Evolutionary conservation across 2,113 vertebrate species (phyloP), one percentile per base, ranked within the genome.

Genomic region (Anarrhichthys ocellatus): DNA sequence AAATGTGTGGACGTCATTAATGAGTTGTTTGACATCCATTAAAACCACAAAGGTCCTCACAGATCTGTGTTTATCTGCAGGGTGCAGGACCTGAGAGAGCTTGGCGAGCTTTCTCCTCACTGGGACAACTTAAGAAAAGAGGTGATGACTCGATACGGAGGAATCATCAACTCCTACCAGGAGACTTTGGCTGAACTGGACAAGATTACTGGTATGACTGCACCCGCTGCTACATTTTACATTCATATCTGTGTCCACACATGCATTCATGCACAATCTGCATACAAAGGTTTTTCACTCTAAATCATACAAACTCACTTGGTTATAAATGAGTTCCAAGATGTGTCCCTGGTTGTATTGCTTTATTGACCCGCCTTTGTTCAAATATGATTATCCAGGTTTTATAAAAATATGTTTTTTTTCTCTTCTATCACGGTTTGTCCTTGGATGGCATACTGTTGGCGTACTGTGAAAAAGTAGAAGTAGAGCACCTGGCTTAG

Each of bases 51-150:
- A 44, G 17, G 38, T 79, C 34, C 6, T 85, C 18, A 82, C n/a
- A 22, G 18, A 36, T 78, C 5, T 87, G 50, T 89, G 34, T 87
- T 86, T 77, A 4, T 89, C 38, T 85, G 27, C 24, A 99, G 98
- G 96, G 96, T 98, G 90, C 96, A 99, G 87, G 97, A 98, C 56
- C 95, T 99, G 73, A 97, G 96, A 82, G 97, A 99, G 76, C 92
- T 99, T 73, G 98, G 98, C 14, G 97, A 99, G n/a, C 97, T 99
- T 27, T 97, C 98, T 78, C 97, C 98, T 87, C 98, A 99, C 87
- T 99, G 98, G 98, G 98, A 99, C 93, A 98, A 98, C 82, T 93
- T 99, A 78, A 95, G 98, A 72, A 97, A 94, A 91, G 99, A 97
- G 76, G 97, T 99, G 80, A 97, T 98, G 72, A 93, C 95, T 69